A percentile compares a stretch with the other conserved stretches of the same genome.
These are phyloP conservation scores for Austrolebias charrua DNA, from an alignment of 2,797 vertebrate species.

Conservation along the genomic window DNA sequence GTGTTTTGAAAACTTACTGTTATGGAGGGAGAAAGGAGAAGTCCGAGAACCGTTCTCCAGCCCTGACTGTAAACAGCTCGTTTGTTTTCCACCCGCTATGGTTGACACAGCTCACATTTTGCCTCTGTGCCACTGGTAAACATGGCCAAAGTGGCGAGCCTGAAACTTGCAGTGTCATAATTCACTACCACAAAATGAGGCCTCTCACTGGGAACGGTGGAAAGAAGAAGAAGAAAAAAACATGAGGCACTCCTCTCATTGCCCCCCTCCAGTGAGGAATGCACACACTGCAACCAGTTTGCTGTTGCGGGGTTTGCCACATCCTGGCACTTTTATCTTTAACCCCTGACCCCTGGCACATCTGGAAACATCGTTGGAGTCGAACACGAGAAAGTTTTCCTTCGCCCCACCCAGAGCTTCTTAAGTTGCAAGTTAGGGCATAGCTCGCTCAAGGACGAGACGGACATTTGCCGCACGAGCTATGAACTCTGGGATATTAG, in stretches of 20 bases:
- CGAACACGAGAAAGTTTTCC: constrained; percentile 89
- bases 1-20: constrained; percentile 55
- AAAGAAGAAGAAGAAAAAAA: constrained; percentile 75
- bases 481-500: constrained; percentile 83
- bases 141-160: constrained; percentile 74
- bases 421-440: constrained; percentile 56
- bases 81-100: constrained; percentile 68
- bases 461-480: constrained; percentile 77
- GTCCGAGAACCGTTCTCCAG: constrained; percentile 2
- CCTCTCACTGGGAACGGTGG: constrained; percentile 82
- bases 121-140: constrained; percentile 76
- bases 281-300: constrained; percentile 80
- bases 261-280: constrained; percentile 86
- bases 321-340: constrained; percentile 96
- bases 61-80: constrained; percentile 63
- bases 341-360: constrained; percentile 90
- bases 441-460: constrained; percentile 66
- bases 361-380: constrained; percentile 95
- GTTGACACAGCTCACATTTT: constrained; percentile 79
- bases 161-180: constrained; percentile 82
- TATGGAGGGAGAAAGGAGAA: no score
- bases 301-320: constrained; percentile 82
- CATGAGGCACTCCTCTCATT: constrained; percentile 79
- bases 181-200: constrained; percentile 83
- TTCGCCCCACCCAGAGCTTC: constrained; percentile 76